These are phyloP conservation scores for Ichneumoninae sp. DNA, from an alignment of 2,888 invertebrate species.

Conservation along the genomic window DNA sequence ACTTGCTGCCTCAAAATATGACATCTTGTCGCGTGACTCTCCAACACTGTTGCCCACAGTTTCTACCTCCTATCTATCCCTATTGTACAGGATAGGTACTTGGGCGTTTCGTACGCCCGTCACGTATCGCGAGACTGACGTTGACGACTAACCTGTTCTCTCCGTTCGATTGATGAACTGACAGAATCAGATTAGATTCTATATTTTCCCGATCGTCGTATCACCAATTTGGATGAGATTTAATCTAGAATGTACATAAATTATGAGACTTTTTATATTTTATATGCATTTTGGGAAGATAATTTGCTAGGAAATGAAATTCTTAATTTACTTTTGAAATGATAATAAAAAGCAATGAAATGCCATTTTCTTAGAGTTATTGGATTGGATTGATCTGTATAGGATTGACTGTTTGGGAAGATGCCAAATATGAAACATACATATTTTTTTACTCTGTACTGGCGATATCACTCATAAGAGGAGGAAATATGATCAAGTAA, in stretches of 20 bases:
- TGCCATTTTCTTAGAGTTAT: neutral
- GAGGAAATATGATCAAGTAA: neutral
- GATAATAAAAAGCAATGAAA: neutral
- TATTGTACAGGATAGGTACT: neutral
- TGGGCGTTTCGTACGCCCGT: neutral
- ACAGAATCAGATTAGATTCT: neutral
- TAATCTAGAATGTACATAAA: neutral
- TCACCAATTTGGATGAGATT: neutral
- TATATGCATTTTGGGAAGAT: neutral
- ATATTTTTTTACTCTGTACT: neutral
- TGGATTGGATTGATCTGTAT: neutral
- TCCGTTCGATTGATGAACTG: neutral
- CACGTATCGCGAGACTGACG: neutral
- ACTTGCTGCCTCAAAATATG: constrained; percentile 54
- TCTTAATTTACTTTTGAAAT: neutral
- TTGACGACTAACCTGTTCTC: neutral
- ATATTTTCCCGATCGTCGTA: neutral
- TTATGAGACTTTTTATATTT: neutral
- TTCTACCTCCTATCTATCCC: neutral
- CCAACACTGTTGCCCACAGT: constrained; percentile 10
- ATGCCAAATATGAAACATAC: neutral
- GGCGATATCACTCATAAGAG: neutral
- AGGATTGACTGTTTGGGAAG: neutral
- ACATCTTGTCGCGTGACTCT: constrained; percentile 53
- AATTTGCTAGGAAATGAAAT: neutral